phyloP scores from a whole-genome alignment of 1,140 invertebrate genomes.

The Pissodes strobi region DNA sequence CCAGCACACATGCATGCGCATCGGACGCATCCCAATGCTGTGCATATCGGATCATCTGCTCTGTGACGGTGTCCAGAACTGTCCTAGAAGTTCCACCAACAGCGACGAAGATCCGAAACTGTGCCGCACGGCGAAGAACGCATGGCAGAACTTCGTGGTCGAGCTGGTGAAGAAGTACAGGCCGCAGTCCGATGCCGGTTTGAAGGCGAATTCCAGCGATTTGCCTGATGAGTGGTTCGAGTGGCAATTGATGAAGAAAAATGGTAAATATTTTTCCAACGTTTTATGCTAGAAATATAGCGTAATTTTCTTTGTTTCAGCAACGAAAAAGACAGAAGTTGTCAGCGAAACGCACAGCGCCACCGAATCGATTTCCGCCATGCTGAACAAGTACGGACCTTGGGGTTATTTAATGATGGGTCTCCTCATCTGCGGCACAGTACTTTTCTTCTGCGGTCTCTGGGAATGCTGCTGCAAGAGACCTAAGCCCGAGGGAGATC shows the following conservation, averaged over 20 bases:
- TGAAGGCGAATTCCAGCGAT: slow-evolving; percentile 17
- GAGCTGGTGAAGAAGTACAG: slow-evolving; percentile 41
- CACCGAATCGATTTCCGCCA: slow-evolving; percentile 54
- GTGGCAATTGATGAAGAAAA: slow-evolving; percentile 27
- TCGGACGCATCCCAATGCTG: slow-evolving; percentile 56
- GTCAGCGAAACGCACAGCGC: slow-evolving; percentile 30
- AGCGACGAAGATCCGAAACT: slow-evolving; percentile 59
- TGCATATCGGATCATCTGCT: slow-evolving; percentile 65
- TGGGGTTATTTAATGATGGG: slow-evolving; percentile 69
- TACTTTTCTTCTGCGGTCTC: slow-evolving; percentile 66
- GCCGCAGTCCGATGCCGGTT: slow-evolving; percentile 10
- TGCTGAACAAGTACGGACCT: slow-evolving; percentile 65
- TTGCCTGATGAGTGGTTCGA: slow-evolving; percentile 16
- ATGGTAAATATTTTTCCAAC: no score
- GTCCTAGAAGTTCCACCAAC: slow-evolving; percentile 60
- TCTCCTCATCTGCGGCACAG: slow-evolving; percentile 66
- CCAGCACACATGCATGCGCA: slow-evolving; percentile 49
- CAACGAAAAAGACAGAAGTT: slow-evolving; percentile 32
- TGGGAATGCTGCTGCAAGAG: slow-evolving; percentile 60
- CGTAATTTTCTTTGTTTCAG: no score
- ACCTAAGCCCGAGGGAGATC: slow-evolving; percentile 51
- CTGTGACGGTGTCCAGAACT: slow-evolving; percentile 65
- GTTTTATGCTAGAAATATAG: no score
- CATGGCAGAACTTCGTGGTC: slow-evolving; percentile 36
- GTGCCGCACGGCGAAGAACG: slow-evolving; percentile 52